Conservation (phyloP, 2,797 vertebrate species). For the Peromyscus eremicus region DNA sequence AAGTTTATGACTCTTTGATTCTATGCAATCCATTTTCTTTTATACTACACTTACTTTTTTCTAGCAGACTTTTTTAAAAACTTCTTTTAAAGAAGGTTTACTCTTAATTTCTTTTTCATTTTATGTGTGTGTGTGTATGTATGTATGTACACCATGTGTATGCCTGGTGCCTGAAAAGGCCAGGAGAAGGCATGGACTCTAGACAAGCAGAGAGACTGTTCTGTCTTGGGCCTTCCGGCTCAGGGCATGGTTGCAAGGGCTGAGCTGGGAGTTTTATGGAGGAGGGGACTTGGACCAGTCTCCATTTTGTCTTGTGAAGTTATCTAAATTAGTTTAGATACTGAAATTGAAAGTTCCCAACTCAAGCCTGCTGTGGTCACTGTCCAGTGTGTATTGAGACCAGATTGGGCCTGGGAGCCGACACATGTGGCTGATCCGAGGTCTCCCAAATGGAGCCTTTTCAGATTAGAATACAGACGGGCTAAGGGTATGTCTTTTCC, state of each 20-base stretch:
- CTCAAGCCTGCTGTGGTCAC: not conserved
- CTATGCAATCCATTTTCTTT: not conserved
- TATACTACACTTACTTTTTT: not conserved
- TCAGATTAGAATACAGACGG: not conserved
- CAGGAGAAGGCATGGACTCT: not conserved
- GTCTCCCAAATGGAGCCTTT: not conserved
- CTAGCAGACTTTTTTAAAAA: not conserved
- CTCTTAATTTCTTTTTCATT: not conserved
- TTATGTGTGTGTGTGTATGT: not conserved
- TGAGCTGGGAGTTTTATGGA: not conserved
- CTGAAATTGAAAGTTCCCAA: not conserved
- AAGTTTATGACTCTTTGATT: conserved; percentile 42
- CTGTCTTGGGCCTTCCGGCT: not conserved
- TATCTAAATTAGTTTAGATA: not conserved
- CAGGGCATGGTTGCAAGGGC: not conserved
- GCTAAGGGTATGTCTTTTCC: not conserved
- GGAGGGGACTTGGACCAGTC: not conserved
- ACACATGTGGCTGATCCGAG: not conserved
- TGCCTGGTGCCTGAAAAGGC: not conserved
- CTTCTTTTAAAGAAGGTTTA: not conserved
- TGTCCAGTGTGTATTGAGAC: not conserved
- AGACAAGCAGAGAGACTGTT: not conserved
- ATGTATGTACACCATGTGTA: not conserved
- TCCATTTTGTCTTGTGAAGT: not conserved
- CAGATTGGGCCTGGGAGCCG: not conserved